Base-by-base conservation (phyloP, 2,113 vertebrate genomes). In the Montifringilla adamsi region DNA sequence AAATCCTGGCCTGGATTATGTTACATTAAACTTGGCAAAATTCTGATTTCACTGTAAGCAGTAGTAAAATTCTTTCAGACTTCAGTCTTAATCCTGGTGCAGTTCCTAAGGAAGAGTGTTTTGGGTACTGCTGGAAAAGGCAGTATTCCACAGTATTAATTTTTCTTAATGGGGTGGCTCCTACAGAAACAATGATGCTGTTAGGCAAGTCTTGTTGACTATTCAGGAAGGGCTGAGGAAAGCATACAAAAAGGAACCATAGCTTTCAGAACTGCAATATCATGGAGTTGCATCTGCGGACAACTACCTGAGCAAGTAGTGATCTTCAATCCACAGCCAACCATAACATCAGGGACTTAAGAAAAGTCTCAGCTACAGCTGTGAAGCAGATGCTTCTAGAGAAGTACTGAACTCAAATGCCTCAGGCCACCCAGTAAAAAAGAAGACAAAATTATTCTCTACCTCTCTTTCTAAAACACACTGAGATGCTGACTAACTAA, bases 1-100 rank as follows among this genome's bases (percentile, higher is more conserved):
- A 94, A 97, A 77, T 46, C 77, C 91, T 60, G 91, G 91, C 24
- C 68, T 93, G 95, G 94, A 94, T 73, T 84, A 9, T 10, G 5
- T 19, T 46, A 31, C 23, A n/a, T 44, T 86, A 50, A 84, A 84
- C 26, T 39, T 24, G 39, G 50, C 23, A 92, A 89, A 86, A 90
- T 44, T 62, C 79, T 78, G 52, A 74, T 47, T 66, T 89, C 39
- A 56, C 19, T 52, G 6, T 62, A 90, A 30, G 47, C 11, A 15
- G 23, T 6, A 58, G 9, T 23, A 68, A 82, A 87, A 79, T 30
- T 78, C 24, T 70, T 69, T 19, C 33, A 62, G 46, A 74, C 20
- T 39, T 37, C 33, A 64, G 24, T 26, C 13, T 43, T 37, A 53
- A 74, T 85, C 16, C 30, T 8, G 7, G 5, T 15, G 52, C n/a